Evolutionary conservation across 2,113 vertebrate genomes (phyloP).

Genomic region (Crocuta crocuta): DNA sequence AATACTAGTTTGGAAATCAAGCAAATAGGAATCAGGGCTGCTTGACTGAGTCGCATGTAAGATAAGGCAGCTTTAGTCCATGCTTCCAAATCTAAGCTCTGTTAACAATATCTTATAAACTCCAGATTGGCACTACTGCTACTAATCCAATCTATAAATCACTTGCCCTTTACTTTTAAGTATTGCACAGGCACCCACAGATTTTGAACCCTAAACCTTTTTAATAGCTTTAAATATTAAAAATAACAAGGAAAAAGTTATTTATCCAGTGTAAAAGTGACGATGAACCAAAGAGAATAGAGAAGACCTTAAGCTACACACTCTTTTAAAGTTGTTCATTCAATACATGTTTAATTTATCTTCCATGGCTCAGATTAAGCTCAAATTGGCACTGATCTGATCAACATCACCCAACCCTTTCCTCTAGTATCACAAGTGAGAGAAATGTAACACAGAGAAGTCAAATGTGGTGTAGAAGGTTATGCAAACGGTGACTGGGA

Average conservation of each 20-base stretch:
- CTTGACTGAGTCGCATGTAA: neutral
- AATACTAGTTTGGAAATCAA: conserved; percentile 29
- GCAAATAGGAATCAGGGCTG: neutral
- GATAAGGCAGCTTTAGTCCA: neutral
- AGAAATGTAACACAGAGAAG: neutral
- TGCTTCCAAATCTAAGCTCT: neutral
- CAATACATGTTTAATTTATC: neutral
- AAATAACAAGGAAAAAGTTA: neutral
- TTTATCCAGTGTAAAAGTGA: neutral
- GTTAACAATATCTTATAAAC: conserved; percentile 12
- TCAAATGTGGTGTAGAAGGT: neutral
- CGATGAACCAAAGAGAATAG: neutral
- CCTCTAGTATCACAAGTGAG: neutral
- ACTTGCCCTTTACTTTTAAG: conserved; percentile 1
- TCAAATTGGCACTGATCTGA: neutral
- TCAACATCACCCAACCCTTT: neutral
- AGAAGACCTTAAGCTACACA: neutral
- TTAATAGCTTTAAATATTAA: conserved; percentile 14
- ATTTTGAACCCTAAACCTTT: neutral
- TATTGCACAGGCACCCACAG: neutral
- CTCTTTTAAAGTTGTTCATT: neutral
- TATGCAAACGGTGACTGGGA: neutral
- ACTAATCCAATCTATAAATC: neutral
- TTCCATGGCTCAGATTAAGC: neutral
- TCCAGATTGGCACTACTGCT: neutral